Percentiles rank a stretch among this genome's conserved stretches.
phyloP scores from a whole-genome alignment of 2,797 vertebrate species.

The Sebastes itinus region DNA sequence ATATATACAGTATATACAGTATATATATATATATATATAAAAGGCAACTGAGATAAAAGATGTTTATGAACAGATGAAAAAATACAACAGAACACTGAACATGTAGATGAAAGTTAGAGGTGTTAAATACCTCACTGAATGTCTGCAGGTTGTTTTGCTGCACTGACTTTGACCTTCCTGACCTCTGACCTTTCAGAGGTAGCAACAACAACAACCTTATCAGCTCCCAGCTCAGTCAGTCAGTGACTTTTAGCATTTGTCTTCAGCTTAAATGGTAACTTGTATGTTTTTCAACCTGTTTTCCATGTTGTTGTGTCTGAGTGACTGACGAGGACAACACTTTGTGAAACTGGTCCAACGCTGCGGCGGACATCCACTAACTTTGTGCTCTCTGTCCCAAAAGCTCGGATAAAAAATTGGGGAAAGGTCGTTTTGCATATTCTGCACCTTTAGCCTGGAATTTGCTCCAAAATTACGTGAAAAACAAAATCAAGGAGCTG shows the following conservation, averaged over 20 bases:
- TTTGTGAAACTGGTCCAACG: too few species aligned
- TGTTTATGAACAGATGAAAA: not conserved
- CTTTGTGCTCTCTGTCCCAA: too few species aligned
- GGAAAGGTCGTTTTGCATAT: too few species aligned
- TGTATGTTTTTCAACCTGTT: too few species aligned
- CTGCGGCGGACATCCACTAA: too few species aligned
- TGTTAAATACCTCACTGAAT: not conserved
- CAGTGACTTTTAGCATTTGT: not conserved
- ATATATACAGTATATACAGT: too few species aligned
- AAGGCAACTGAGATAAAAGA: not conserved
- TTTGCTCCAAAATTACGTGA: too few species aligned
- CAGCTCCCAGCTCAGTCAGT: not conserved
- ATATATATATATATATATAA: not conserved
- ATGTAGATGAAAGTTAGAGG: not conserved
- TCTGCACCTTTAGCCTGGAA: too few species aligned
- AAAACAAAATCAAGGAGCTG: too few species aligned
- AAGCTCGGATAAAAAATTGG: too few species aligned
- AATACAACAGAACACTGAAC: not conserved
- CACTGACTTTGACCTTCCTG: not conserved
- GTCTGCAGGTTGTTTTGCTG: not conserved
- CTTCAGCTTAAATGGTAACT: not conserved
- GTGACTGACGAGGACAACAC: too few species aligned
- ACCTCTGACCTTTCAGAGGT: not conserved
- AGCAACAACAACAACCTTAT: not conserved
- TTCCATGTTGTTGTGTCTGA: not conserved